Conservation (phyloP, 2,888 invertebrate species). For the Vandiemenella viatica region DNA sequence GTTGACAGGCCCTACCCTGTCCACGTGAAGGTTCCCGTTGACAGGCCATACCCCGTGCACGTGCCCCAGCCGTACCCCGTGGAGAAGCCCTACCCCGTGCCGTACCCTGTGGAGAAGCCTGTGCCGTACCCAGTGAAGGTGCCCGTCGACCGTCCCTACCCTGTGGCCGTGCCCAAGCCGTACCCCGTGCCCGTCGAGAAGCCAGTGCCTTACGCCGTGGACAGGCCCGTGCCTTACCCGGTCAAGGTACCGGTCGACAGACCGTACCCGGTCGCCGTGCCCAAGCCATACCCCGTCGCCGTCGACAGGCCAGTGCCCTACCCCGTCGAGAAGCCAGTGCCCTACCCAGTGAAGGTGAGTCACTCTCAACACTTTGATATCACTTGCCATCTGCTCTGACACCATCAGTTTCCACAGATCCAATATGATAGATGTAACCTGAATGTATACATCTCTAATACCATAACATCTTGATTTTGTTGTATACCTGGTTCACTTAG, state of each 20-base stretch:
- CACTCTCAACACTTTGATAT: no score
- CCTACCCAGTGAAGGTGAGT: not conserved
- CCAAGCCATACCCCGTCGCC: slow-evolving; percentile 37
- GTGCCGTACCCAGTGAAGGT: slow-evolving; percentile 16
- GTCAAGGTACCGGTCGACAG: slow-evolving; percentile 32
- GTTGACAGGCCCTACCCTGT: no score
- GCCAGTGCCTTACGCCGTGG: slow-evolving; percentile 24
- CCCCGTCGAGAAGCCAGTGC: not conserved
- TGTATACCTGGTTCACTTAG: no score
- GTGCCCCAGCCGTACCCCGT: slow-evolving; percentile 31
- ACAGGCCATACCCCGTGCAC: slow-evolving; percentile 35
- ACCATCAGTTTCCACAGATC: no score
- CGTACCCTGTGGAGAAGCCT: slow-evolving; percentile 14
- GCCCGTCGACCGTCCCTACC: slow-evolving; percentile 35
- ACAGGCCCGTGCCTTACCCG: slow-evolving; percentile 34
- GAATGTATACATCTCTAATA: no score
- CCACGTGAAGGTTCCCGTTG: no score
- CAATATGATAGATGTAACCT: no score
- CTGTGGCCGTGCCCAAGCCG: slow-evolving; percentile 44
- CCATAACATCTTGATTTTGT: no score
- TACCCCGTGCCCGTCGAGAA: slow-evolving; percentile 23
- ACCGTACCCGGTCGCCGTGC: slow-evolving; percentile 21
- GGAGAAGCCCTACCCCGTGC: slow-evolving; percentile 12
- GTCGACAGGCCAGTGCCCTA: slow-evolving; percentile 30
- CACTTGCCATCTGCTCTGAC: no score